Base-by-base conservation (phyloP, 2,113 vertebrate species). In the Pachycephala philippinensis region DNA sequence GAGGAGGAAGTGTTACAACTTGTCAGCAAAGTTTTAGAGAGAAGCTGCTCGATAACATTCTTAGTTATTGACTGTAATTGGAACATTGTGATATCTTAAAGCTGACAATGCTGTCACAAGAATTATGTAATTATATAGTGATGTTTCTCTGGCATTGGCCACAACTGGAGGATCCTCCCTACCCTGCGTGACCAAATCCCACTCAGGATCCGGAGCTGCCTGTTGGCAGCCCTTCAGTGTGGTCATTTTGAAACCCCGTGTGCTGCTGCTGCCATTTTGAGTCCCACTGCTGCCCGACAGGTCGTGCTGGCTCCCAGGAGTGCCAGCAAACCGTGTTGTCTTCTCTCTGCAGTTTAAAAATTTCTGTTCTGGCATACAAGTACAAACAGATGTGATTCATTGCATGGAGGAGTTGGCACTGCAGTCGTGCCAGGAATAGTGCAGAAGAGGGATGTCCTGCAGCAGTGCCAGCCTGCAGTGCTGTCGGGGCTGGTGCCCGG, bases 311-410 rank as follows among this genome's bases (percentile, higher is more conserved):
- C 81, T 77, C 65, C 37, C 79, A n/a, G 33, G 37, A 82, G 64
- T 54, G 72, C 75, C 90, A 78, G 52, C 64, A 54, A 72, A 49
- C 84, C 23, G 2, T 22, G 31, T 31, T 77, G 39, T 47, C 68
- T 68, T 84, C 74, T 68, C 81, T 92, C 86, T 77, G 75, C 93
- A 65, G 49, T 53, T 92, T 23, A 71, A 23, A 71, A 57, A 77
- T 91, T 6, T 33, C 91, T 92, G 69, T 84, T 63, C 56, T 95
- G 96, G 89, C 93, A 66, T 76, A 19, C 19, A 2, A 74, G 59
- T 42, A 27, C 68, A 84, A 87, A 65, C 78, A 96, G 96, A 76
- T 95, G 90, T 88, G 95, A 88, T 79, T 79, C 69, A 40, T 57
- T 82, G 90, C 47, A 3, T 8, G 18, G 71, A 88, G 80, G n/a